These are phyloP conservation scores for Stichopus horrens DNA, from an alignment of 53 echinoderm and acorn worm genomes.

Conservation along the genomic window DNA sequence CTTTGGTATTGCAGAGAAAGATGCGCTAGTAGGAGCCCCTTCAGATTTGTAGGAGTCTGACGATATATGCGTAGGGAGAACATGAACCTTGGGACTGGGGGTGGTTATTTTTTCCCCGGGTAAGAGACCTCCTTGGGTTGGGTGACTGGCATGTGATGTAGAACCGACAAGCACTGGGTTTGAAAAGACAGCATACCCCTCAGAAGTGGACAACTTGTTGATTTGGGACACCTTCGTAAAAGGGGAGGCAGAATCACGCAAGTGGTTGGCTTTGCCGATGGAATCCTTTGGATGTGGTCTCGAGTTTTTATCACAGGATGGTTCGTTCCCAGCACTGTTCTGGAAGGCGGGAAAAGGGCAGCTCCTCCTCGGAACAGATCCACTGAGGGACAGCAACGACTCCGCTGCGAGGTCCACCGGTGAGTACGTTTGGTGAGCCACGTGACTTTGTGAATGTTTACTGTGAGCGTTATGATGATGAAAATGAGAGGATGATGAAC, in stretches of 20 bases:
- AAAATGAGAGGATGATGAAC: not conserved
- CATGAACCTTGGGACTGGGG: constrained; percentile 42
- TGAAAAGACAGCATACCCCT: constrained; percentile 34
- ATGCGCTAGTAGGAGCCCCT: not conserved
- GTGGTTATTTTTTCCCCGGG: constrained; percentile 38
- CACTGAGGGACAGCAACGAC: constrained; percentile 79
- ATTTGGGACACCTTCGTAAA: constrained; percentile 41
- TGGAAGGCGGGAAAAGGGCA: constrained; percentile 31
- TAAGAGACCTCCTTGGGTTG: not conserved
- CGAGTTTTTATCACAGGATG: not conserved
- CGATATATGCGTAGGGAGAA: constrained; percentile 18
- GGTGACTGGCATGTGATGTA: constrained; percentile 1
- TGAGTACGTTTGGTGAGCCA: constrained; percentile 75
- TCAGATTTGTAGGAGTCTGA: constrained; percentile 4
- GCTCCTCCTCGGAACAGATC: constrained; percentile 57
- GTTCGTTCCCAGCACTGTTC: not conserved
- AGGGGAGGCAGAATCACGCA: not conserved
- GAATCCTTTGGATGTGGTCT: not conserved
- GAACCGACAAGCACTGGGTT: not conserved
- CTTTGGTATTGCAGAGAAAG: constrained; percentile 16
- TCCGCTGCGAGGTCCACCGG: constrained; percentile 91
- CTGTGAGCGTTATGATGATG: not conserved
- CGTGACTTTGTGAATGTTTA: constrained; percentile 37
- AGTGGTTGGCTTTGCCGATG: not conserved
- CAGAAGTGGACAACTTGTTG: constrained; percentile 33